These are phyloP conservation scores for Drosophila navojoa DNA, from an alignment of 1,140 invertebrate genomes.

Conservation along the genomic window DNA sequence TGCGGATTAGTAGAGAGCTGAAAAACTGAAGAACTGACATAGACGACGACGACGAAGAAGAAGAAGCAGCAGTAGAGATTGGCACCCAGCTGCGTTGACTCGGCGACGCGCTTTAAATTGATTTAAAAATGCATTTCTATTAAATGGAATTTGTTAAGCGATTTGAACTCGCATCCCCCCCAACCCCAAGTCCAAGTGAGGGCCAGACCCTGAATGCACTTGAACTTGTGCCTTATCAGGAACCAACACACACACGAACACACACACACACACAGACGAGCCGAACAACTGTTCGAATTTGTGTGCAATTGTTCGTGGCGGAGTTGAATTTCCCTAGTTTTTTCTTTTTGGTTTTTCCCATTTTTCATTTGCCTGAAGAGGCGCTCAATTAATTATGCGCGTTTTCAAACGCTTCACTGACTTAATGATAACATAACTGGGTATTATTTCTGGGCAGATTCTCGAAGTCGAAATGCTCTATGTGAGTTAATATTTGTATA, in stretches of 20 bases:
- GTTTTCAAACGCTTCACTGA: conserved; percentile 51
- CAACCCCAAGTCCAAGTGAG: neutral
- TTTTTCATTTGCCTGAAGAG: conserved; percentile 22
- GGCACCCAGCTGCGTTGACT: conserved; percentile 39
- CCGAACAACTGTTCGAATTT: conserved; percentile 49
- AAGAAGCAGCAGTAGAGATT: neutral
- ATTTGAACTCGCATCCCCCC: conserved; percentile 38
- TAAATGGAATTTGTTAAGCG: conserved; percentile 51
- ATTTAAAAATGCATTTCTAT: conserved; percentile 56
- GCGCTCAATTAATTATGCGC: conserved; percentile 58
- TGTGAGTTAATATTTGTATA: no score
- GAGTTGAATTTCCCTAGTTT: conserved; percentile 34
- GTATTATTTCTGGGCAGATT: neutral
- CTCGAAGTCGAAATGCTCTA: conserved; percentile 9
- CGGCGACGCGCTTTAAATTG: conserved; percentile 40
- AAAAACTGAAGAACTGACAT: conserved; percentile 1
- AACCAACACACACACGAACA: conserved; percentile 1
- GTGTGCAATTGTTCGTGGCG: conserved; percentile 41
- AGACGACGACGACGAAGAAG: neutral
- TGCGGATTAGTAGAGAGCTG: conserved; percentile 39
- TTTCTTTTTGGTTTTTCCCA: neutral
- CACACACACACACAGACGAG: conserved; percentile 8
- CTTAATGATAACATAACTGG: conserved; percentile 44
- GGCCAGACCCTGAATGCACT: conserved; percentile 37
- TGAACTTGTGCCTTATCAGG: conserved; percentile 50